Conservation (phyloP, 1,140 invertebrate species). For the Halesus radiatus region DNA sequence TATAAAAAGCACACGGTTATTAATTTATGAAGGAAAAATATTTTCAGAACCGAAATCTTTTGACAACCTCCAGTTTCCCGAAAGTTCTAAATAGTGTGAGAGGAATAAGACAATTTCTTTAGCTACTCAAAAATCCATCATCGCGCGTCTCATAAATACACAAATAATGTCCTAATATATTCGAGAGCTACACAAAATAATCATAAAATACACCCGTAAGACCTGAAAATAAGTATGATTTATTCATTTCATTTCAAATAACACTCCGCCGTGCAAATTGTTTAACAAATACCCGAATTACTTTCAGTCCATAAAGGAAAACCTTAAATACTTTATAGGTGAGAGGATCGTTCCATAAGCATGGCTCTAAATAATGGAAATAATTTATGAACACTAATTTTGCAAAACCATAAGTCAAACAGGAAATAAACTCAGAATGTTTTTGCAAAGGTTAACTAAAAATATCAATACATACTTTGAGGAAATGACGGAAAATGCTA, state of each 20-base stretch:
- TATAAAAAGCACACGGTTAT: no score
- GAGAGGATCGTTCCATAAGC: neutral
- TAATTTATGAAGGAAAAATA: no score
- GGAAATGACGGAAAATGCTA: no score
- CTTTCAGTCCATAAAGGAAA: neutral
- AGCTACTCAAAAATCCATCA: conserved; percentile 13
- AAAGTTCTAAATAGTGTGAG: no score
- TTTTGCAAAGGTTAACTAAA: no score
- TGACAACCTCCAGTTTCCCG: no score
- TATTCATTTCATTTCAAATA: conserved; percentile 17
- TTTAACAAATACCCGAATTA: conserved; percentile 26
- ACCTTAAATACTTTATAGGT: neutral
- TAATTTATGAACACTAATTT: no score
- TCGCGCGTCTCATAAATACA: neutral
- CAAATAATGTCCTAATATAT: no score
- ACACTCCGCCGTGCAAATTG: conserved; percentile 18
- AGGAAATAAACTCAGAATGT: no score
- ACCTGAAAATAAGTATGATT: conserved; percentile 30
- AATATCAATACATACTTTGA: no score
- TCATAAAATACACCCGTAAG: conserved; percentile 8
- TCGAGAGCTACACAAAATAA: neutral
- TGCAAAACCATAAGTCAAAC: no score
- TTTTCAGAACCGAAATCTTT: no score
- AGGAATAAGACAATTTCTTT: neutral
- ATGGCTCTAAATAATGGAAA: neutral